Conservation (phyloP, 1,140 invertebrate genomes). For the Linepithema humile region DNA sequence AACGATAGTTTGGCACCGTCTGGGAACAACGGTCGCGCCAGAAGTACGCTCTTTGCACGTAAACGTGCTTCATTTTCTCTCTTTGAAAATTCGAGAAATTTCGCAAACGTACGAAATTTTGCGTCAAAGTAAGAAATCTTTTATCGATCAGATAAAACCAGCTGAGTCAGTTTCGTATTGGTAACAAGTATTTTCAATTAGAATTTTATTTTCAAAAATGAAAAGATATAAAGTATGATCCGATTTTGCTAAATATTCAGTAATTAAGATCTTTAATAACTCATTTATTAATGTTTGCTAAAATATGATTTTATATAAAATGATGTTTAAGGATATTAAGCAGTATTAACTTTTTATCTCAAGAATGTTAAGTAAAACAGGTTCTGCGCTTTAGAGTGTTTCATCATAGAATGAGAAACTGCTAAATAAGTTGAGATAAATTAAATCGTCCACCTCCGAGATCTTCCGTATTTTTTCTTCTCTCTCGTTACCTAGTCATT, state of each 20-base stretch:
- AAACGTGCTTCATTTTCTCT: conserved; percentile 18
- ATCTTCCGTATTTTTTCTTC: not conserved
- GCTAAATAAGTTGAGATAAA: conserved; percentile 49
- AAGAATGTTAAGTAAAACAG: not conserved
- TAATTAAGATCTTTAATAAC: not conserved
- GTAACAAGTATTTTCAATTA: not conserved
- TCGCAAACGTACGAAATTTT: not conserved
- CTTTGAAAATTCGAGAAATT: conserved; percentile 5
- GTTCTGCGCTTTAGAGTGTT: not conserved
- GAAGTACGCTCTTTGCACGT: conserved; percentile 37
- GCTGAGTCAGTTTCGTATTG: not conserved
- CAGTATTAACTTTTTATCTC: conserved; percentile 5
- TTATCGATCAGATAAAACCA: not conserved
- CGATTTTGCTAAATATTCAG: not conserved
- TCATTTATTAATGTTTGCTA: not conserved
- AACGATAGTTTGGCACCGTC: conserved; percentile 53
- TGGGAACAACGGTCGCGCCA: conserved; percentile 26
- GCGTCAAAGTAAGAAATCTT: not conserved
- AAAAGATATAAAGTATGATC: not conserved
- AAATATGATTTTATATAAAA: conserved; percentile 11
- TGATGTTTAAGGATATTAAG: conserved; percentile 21
- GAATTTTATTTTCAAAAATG: not conserved
- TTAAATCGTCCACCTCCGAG: conserved; percentile 29
- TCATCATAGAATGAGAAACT: conserved; percentile 26
- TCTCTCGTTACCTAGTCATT: conserved; percentile 1